Base-by-base conservation (phyloP, 2,113 vertebrate species). In the Piaya cayana region DNA sequence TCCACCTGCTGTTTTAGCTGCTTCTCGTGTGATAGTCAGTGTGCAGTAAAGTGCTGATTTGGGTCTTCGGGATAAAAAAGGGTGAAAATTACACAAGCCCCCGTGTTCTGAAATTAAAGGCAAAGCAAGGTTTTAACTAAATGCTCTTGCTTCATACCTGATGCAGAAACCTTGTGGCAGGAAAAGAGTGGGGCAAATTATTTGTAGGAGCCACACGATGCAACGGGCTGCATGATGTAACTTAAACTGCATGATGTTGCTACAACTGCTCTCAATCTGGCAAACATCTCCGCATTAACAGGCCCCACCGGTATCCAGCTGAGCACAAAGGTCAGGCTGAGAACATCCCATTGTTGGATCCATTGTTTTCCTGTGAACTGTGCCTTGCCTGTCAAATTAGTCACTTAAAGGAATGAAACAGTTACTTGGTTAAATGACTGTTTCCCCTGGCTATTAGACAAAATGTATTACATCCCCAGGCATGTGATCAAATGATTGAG, bases 401-500 rank as follows among this genome's bases (percentile, higher is more conserved):
- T 32, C 72, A 85, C 82, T 94, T 92, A 21, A 50, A 80, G 82
- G 84, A 88, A 83, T 58, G 78, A 86, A 92, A 91, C 26, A 88
- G 72, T 95, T 95, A 62, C 78, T 75, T 82, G 80, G 58, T 88
- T 75, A 90, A 93, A 90, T 45, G 68, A 58, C 85, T 70, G 45
- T 53, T 95, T 95, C 81, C 86, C 86, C 65, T 68, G 81, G 74
- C 94, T 92, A 64, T 91, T 92, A 67, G 74, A 56, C 88, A 84
- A 90, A 94, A 52, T 37, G 62, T 62, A 82, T 87, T 92, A 72
- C 53, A 89, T 84, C 86, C 75, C 49, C 84, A 92, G 83, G 91
- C 78, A 71, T 50, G 50, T 50, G 82, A 91, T 92, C 82, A 94
- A 94, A 89, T 67, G 81, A 74, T 75, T 50, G 80, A 93, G 80